phyloP scores from a whole-genome alignment of 2,888 invertebrate genomes.

The Camptogramma bilineatum region DNA sequence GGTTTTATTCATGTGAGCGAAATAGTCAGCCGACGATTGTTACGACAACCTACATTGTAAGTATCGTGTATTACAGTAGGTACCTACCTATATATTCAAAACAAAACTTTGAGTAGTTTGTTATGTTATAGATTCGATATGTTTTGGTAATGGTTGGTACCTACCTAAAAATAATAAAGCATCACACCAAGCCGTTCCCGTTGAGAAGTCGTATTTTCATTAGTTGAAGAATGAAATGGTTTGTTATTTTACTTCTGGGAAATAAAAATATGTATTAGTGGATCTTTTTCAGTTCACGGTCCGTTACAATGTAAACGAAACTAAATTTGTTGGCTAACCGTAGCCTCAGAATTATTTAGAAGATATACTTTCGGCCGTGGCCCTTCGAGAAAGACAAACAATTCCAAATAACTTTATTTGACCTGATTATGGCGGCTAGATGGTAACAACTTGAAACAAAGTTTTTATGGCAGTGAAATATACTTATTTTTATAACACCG shows the following conservation, averaged over 20 bases:
- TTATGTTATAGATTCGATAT: background rate
- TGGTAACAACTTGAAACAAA: constrained; percentile 25
- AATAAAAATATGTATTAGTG: constrained; percentile 22
- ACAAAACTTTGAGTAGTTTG: background rate
- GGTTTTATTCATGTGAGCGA: background rate
- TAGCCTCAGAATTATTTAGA: constrained; percentile 1
- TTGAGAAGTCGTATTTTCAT: constrained; percentile 22
- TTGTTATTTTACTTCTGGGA: constrained; percentile 26
- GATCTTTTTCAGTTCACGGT: constrained; percentile 29
- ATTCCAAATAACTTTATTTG: constrained; percentile 27
- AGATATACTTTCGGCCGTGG: constrained; percentile 7
- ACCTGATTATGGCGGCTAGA: constrained; percentile 10
- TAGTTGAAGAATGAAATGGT: constrained; percentile 14
- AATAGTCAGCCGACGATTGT: background rate
- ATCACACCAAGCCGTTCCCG: constrained; percentile 9
- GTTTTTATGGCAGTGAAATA: constrained; percentile 29
- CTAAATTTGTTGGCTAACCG: constrained; percentile 23
- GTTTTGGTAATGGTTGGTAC: background rate
- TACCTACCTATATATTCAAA: background rate
- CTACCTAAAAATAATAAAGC: constrained; percentile 5
- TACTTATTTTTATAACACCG: background rate
- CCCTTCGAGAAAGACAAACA: constrained; percentile 19
- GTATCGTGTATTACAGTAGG: no score
- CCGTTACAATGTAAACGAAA: constrained; percentile 29
- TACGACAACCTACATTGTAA: no score